Percentiles rank a stretch among this genome's conserved stretches.
These are phyloP conservation scores for Saxicola maurus DNA, from an alignment of 2,797 vertebrate genomes.

Conservation along the genomic window DNA sequence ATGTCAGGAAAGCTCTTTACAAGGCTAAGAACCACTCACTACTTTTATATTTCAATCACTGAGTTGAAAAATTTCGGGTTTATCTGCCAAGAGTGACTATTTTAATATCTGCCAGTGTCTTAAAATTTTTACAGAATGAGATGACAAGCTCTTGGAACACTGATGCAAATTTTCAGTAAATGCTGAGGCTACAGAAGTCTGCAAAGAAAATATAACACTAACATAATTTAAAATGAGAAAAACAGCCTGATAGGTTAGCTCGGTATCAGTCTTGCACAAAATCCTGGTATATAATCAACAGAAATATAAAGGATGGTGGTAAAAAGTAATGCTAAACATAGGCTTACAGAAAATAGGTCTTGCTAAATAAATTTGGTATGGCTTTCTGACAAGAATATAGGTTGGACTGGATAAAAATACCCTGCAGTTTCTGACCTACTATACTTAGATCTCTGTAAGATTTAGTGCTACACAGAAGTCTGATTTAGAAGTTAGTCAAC, in stretches of 20 bases:
- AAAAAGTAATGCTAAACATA: conserved; percentile 30
- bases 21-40: not conserved
- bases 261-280: not conserved
- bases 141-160: conserved; percentile 15
- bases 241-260: not conserved
- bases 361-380: conserved; percentile 14
- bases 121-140: not conserved
- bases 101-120: not conserved
- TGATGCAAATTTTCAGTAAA: not conserved
- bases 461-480: conserved; percentile 12
- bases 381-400: conserved; percentile 61
- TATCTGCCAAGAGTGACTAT: not conserved
- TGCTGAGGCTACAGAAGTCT: not conserved
- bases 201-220: not conserved
- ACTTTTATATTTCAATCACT: not conserved
- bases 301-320: not conserved
- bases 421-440: conserved; percentile 54
- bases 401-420: conserved; percentile 62
- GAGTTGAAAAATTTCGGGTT: not conserved
- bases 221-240: not conserved
- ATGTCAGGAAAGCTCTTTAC: conserved; percentile 9
- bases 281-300: not conserved
- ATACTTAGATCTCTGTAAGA: conserved; percentile 46
- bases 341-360: conserved; percentile 53
- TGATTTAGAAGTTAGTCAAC: conserved; percentile 58